phyloP scores from a whole-genome alignment of 2,113 vertebrate species.

The Myiopsitta monachus region DNA sequence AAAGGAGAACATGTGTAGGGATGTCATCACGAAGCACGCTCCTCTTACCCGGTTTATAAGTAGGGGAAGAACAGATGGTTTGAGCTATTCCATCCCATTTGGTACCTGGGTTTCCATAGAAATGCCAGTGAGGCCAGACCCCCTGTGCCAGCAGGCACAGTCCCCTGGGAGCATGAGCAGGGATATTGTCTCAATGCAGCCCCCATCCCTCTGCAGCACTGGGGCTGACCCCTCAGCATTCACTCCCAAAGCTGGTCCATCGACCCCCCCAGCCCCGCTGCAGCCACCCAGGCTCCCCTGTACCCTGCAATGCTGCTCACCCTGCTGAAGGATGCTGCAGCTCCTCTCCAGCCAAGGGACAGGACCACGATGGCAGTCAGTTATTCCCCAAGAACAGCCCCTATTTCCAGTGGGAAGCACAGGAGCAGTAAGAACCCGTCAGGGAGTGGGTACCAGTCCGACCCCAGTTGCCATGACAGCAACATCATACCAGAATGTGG shows the following conservation, averaged over 20 bases:
- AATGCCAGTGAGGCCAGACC: neutral
- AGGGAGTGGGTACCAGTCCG: neutral
- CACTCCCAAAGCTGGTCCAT: neutral
- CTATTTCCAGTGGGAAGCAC: neutral
- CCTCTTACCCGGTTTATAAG: conserved; percentile 32
- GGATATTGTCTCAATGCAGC: neutral
- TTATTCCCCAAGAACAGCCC: neutral
- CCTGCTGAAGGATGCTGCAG: fast-evolving
- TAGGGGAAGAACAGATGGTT: conserved; percentile 67
- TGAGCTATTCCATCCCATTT: neutral
- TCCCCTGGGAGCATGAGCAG: fast-evolving
- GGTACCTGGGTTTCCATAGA: conserved; percentile 58
- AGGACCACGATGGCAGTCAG: fast-evolving
- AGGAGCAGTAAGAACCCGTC: neutral
- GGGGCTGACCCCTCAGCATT: neutral
- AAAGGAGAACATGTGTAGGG: conserved; percentile 30
- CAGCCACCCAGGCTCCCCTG: neutral
- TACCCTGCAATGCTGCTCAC: neutral
- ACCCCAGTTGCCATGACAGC: neutral
- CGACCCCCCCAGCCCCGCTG: neutral
- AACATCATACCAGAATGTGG: fast-evolving
- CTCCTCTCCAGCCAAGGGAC: neutral
- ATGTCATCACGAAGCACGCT: conserved; percentile 33
- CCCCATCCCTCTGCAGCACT: neutral
- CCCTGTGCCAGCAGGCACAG: neutral